phyloP scores from a whole-genome alignment of 2,113 vertebrate genomes.

The Dendropsophus ebraccatus region DNA sequence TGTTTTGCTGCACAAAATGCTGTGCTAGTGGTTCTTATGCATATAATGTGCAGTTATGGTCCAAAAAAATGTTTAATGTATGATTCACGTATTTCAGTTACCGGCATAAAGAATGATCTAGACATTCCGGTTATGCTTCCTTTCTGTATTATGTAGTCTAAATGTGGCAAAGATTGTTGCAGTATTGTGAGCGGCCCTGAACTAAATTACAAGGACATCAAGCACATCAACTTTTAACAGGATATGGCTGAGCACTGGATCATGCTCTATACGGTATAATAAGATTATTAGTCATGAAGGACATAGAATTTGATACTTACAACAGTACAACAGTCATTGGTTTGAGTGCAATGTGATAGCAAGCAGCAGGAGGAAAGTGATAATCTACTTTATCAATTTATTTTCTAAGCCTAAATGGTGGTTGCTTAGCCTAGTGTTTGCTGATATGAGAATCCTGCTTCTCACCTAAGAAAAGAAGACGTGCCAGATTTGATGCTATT shows the following conservation, averaged over 20 bases:
- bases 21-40: background rate
- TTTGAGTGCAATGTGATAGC: conserved; percentile 6
- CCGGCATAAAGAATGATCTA: background rate
- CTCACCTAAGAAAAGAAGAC: background rate
- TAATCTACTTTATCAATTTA: background rate
- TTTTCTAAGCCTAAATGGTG: background rate
- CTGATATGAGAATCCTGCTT: background rate
- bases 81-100: background rate
- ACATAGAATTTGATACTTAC: background rate
- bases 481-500: background rate
- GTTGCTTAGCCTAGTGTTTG: background rate
- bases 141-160: conserved; percentile 5
- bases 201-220: conserved; percentile 28
- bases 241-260: conserved; percentile 6
- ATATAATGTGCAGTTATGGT: background rate
- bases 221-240: conserved; percentile 42
- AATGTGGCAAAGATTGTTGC: conserved; percentile 6
- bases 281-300: conserved; percentile 25
- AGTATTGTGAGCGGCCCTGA: background rate
- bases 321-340: background rate
- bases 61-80: background rate
- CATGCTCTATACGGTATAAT: conserved; percentile 18
- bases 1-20: background rate
- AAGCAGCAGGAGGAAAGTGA: background rate
- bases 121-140: background rate